Conservation (phyloP, 2,113 vertebrate species). For the Epinephelus moara region DNA sequence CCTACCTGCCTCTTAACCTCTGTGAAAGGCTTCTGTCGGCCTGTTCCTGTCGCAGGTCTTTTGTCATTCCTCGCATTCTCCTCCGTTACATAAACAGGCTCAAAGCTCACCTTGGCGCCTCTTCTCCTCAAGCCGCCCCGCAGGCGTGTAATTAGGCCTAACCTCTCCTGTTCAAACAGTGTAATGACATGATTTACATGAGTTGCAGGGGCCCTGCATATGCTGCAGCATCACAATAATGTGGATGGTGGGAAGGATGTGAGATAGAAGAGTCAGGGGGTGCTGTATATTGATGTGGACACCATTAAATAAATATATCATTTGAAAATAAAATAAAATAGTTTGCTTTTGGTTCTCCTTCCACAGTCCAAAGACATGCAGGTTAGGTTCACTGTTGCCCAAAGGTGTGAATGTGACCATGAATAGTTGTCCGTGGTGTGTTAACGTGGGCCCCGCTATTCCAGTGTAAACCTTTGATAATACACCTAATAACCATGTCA, state of each 20-base stretch:
- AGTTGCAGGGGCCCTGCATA: constrained; percentile 18
- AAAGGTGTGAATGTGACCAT: too few relatives aligned
- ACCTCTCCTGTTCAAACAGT: constrained; percentile 66
- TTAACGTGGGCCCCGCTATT: too few relatives aligned
- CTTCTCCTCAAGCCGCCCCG: constrained; percentile 42
- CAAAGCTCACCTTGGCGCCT: constrained; percentile 59
- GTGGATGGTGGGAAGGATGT: not conserved
- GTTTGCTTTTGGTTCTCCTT: too few relatives aligned
- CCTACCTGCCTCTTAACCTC: constrained; percentile 39
- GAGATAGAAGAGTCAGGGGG: not conserved
- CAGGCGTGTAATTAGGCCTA: constrained; percentile 75
- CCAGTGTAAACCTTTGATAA: too few relatives aligned
- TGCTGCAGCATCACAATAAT: constrained; percentile 31
- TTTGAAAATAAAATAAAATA: too few relatives aligned
- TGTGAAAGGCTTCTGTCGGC: constrained; percentile 8
- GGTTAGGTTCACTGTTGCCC: too few relatives aligned
- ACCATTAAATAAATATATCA: not conserved
- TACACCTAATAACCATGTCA: too few relatives aligned
- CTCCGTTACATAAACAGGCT: constrained; percentile 54
- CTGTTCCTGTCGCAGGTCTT: constrained; percentile 23
- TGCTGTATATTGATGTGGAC: not conserved
- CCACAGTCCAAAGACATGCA: too few relatives aligned
- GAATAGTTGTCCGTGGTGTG: too few relatives aligned
- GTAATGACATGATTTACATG: constrained; percentile 74
- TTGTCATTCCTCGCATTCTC: constrained; percentile 79